phyloP scores from a whole-genome alignment of 2,797 vertebrate species.

The Melanotaenia nigrans region DNA sequence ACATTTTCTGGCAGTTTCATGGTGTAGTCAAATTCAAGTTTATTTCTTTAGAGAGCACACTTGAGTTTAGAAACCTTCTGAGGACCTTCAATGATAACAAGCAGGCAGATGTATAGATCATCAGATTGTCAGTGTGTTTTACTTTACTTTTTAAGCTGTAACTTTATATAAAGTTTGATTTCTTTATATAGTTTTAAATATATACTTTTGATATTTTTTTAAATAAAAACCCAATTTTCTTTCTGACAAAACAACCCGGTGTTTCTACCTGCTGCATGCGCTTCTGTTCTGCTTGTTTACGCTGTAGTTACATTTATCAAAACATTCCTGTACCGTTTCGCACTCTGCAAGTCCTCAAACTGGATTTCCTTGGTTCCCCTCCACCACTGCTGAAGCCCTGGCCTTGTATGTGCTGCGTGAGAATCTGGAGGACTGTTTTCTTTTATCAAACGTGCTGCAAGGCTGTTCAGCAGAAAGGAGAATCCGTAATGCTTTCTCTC shows the following conservation, averaged over 20 bases:
- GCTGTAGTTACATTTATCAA: conserved; percentile 5
- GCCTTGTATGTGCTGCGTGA: conserved; percentile 34
- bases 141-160: too few species aligned
- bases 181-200: not conserved
- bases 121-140: not conserved
- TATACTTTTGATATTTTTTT: not conserved
- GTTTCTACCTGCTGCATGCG: not conserved
- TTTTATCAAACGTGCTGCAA: conserved; percentile 17
- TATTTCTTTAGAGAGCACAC: not conserved
- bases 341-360: conserved; percentile 6
- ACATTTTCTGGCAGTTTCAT: not conserved
- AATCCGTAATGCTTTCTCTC: not conserved
- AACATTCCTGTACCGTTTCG: conserved; percentile 25
- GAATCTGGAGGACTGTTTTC: conserved; percentile 47
- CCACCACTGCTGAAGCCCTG: not conserved
- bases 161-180: not conserved
- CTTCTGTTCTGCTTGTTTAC: not conserved
- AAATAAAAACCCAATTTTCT: too few species aligned
- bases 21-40: not conserved
- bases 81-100: not conserved
- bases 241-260: not conserved
- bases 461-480: conserved; percentile 40
- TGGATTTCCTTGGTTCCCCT: conserved; percentile 24
- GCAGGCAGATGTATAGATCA: not conserved
- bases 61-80: not conserved